Evolutionary conservation across 1,140 invertebrate genomes (phyloP).

Genomic region (Pinna nobilis): DNA sequence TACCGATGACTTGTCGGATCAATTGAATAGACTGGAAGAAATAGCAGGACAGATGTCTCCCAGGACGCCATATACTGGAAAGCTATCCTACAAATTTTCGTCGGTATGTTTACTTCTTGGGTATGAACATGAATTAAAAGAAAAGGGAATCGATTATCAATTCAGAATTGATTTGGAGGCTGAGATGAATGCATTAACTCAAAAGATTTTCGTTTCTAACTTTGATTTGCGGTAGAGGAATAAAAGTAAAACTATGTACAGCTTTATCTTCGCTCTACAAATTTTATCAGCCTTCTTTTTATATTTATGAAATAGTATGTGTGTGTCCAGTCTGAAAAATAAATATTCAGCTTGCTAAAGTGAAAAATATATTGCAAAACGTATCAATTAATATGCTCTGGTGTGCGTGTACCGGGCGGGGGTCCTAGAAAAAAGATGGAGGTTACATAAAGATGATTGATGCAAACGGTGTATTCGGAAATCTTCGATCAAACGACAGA

Average conservation of each 20-base stretch:
- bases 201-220: not conserved
- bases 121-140: slow-evolving; percentile 1
- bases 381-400: too few relatives aligned
- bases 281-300: not conserved
- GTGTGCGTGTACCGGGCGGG: too few relatives aligned
- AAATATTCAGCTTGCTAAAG: not conserved
- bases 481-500: too few relatives aligned
- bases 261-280: not conserved
- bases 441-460: too few relatives aligned
- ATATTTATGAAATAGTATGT: not conserved
- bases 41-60: not conserved
- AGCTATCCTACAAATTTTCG: slow-evolving; percentile 20
- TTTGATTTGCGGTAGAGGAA: slow-evolving; percentile 11
- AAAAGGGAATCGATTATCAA: not conserved
- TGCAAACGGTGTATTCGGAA: too few relatives aligned
- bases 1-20: not conserved
- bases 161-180: not conserved
- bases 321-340: not conserved
- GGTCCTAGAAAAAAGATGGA: too few relatives aligned
- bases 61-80: slow-evolving; percentile 14
- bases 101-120: slow-evolving; percentile 8
- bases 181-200: not conserved
- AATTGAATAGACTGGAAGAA: not conserved
- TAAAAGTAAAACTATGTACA: not conserved
- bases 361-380: not conserved